phyloP scores from a whole-genome alignment of 2,888 invertebrate species.

The Sussaba pulchella region DNA sequence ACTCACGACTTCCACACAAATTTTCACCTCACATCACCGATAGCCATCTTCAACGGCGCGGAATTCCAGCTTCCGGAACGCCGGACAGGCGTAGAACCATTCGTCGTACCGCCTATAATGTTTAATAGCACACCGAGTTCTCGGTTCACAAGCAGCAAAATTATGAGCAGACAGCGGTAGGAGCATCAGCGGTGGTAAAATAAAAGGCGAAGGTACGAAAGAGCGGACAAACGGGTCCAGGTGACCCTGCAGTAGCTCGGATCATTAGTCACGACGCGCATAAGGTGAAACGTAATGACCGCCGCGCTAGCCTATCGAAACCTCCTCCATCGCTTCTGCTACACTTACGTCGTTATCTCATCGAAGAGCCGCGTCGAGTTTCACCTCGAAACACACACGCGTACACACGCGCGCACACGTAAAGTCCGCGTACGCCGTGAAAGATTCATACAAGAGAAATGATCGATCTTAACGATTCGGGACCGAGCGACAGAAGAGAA shows the following conservation, averaged over 20 bases:
- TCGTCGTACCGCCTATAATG: neutral
- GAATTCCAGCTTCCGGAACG: constrained; percentile 1
- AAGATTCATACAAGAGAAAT: constrained; percentile 31
- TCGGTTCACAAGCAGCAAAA: constrained; percentile 16
- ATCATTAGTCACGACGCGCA: constrained; percentile 55
- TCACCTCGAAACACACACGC: constrained; percentile 4
- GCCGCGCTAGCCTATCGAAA: constrained; percentile 21
- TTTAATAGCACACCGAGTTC: neutral
- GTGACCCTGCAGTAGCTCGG: constrained; percentile 27
- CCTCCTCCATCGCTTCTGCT: constrained; percentile 50
- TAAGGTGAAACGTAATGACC: constrained; percentile 54
- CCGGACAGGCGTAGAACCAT: constrained; percentile 1
- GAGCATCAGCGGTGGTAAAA: neutral
- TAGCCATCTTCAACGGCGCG: neutral
- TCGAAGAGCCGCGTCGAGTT: constrained; percentile 40
- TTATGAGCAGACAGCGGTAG: neutral
- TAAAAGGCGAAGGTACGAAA: constrained; percentile 19
- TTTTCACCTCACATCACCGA: neutral
- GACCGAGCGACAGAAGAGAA: constrained; percentile 13
- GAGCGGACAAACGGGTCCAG: constrained; percentile 33
- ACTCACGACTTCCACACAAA: neutral
- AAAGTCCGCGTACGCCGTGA: neutral
- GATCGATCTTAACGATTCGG: constrained; percentile 51
- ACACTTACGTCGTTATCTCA: constrained; percentile 63
- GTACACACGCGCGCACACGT: neutral